Percentiles rank a stretch among this genome's conserved stretches.
phyloP scores from a whole-genome alignment of 2,113 vertebrate species.

The Atlantisia rogersi region DNA sequence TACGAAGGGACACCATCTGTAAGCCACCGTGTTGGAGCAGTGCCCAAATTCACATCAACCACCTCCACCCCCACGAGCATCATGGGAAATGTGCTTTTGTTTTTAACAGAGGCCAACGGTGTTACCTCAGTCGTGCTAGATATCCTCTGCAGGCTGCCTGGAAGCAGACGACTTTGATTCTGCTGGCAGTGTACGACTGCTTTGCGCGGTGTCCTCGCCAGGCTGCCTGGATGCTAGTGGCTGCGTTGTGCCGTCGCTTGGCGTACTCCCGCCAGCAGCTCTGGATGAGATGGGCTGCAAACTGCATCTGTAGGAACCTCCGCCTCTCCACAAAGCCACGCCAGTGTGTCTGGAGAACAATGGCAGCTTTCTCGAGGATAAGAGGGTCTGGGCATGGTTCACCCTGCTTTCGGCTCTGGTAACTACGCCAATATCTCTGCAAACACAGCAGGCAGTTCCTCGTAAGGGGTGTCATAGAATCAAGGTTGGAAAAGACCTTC shows the following conservation, averaged over 20 bases:
- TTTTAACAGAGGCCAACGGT: accelerated
- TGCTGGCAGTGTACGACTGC: constrained; percentile 69
- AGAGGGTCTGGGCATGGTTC: constrained; percentile 42
- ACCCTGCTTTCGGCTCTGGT: constrained; percentile 64
- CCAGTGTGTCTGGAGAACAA: constrained; percentile 87
- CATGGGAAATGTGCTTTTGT: accelerated
- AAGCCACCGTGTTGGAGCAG: accelerated
- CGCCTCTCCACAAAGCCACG: constrained; percentile 81
- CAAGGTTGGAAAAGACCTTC: no score
- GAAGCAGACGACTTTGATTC: constrained; percentile 74
- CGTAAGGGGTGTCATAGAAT: neutral
- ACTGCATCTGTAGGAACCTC: constrained; percentile 78
- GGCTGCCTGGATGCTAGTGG: constrained; percentile 84
- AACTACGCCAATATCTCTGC: constrained; percentile 88
- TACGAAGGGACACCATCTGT: accelerated
- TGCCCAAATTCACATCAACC: neutral
- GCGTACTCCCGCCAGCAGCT: constrained; percentile 80
- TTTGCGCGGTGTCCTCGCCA: constrained; percentile 84
- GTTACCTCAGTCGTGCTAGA: constrained; percentile 83
- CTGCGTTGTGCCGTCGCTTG: constrained; percentile 73
- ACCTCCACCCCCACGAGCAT: neutral
- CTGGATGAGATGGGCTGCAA: constrained; percentile 85
- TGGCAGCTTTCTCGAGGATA: constrained; percentile 75
- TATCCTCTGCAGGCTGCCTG: constrained; percentile 84
- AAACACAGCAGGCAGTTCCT: neutral